Evolutionary conservation across 1,140 invertebrate genomes (phyloP).

Genomic region (Drosophila murphyi): DNA sequence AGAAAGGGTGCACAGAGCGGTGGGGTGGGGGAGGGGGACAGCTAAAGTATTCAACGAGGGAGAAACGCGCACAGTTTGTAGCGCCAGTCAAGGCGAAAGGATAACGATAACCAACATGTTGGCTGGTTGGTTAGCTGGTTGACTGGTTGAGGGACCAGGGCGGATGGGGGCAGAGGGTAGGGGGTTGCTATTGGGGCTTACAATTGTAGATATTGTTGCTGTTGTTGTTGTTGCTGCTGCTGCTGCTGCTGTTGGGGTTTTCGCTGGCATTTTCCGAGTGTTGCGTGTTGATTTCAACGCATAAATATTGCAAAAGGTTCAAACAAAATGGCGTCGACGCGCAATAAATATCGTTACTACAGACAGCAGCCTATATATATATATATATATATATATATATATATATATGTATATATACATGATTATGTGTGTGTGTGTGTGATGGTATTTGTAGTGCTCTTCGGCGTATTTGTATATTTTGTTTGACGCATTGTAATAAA

Average conservation of each 20-base stretch:
- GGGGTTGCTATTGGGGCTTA: constrained; percentile 26
- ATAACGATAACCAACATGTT: constrained; percentile 75
- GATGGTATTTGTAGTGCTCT: constrained; percentile 24
- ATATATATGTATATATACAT: constrained; percentile 8
- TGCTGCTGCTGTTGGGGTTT: constrained; percentile 30
- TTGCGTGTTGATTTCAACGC: constrained; percentile 81
- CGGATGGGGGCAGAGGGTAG: not conserved
- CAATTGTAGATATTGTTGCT: constrained; percentile 36
- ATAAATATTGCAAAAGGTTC: constrained; percentile 82
- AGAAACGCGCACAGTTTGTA: constrained; percentile 44
- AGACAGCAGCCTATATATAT: not conserved
- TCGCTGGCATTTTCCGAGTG: constrained; percentile 44
- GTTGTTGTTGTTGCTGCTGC: constrained; percentile 34
- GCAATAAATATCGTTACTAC: constrained; percentile 73
- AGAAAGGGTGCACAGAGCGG: not conserved
- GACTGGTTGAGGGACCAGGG: constrained; percentile 5
- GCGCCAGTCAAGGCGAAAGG: constrained; percentile 75
- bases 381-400: not conserved
- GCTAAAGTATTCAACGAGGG: constrained; percentile 52
- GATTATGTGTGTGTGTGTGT: constrained; percentile 21
- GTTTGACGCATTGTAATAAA: constrained; percentile 63
- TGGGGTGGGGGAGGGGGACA: too few relatives aligned
- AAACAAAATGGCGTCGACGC: constrained; percentile 83
- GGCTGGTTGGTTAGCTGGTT: constrained; percentile 44
- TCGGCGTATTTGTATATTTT: constrained; percentile 10